Evolutionary conservation across 2,113 vertebrate genomes (phyloP).

Genomic region (Eclectus roratus): DNA sequence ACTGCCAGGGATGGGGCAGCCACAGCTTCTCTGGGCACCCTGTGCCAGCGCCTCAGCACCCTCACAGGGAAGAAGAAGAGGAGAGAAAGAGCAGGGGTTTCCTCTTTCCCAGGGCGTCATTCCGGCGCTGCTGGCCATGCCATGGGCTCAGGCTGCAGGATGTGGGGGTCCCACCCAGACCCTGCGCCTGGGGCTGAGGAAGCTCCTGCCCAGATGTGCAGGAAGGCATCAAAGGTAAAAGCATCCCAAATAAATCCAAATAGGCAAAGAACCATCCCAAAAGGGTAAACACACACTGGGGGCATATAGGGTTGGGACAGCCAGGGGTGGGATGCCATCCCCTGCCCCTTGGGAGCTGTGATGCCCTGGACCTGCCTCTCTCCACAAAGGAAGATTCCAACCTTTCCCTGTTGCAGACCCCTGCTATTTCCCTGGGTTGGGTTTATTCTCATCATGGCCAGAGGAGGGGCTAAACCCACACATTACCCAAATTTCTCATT

Average conservation of each 20-base stretch:
- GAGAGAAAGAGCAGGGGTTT: not conserved
- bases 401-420: not conserved
- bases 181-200: not conserved
- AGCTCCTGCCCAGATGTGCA: not conserved
- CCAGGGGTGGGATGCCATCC: not conserved
- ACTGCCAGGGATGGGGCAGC: not conserved
- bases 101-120: not conserved
- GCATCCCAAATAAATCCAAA: conserved; percentile 29
- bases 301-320: not conserved
- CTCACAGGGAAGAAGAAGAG: not conserved
- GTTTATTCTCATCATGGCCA: fast-evolving
- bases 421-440: not conserved
- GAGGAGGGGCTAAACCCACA: not conserved
- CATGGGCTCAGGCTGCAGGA: fast-evolving
- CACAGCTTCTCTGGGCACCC: not conserved
- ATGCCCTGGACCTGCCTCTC: not conserved
- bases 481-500: not conserved
- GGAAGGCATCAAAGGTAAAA: not conserved
- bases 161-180: not conserved
- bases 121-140: fast-evolving
- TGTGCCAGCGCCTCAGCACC: not conserved
- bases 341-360: fast-evolving
- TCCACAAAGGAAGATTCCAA: fast-evolving
- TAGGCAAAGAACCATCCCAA: fast-evolving
- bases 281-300: not conserved